A percentile compares a stretch with the other conserved stretches of the same genome.
phyloP scores from a whole-genome alignment of 2,888 invertebrate genomes.

The Volucella inflata region DNA sequence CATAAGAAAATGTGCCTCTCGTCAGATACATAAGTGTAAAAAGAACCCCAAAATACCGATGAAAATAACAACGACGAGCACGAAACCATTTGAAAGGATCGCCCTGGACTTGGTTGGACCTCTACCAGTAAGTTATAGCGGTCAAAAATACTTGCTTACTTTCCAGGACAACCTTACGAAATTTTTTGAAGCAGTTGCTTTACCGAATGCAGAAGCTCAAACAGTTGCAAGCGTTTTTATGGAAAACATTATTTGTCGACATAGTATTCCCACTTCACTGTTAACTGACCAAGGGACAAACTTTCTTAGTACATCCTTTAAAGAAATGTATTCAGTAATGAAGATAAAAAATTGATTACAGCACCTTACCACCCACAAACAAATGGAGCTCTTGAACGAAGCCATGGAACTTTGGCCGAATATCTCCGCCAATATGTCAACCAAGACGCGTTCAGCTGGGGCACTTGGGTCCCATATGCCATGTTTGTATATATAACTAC shows the following conservation, averaged over 20 bases:
- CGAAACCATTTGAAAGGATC: not conserved
- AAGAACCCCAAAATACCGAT: slow-evolving; percentile 27
- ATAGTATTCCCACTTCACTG: slow-evolving; percentile 16
- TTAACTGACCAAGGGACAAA: slow-evolving; percentile 46
- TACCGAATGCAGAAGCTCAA: slow-evolving; percentile 37
- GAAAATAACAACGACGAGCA: slow-evolving; percentile 5
- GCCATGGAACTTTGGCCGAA: slow-evolving; percentile 76
- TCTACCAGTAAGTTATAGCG: not conserved
- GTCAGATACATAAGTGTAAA: slow-evolving; percentile 3
- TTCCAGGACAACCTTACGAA: slow-evolving; percentile 53
- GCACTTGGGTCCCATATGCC: too few species aligned
- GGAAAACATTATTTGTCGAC: slow-evolving; percentile 19
- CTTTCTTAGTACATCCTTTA: slow-evolving; percentile 64
- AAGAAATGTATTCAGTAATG: slow-evolving; percentile 32
- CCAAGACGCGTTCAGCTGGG: slow-evolving; percentile 24
- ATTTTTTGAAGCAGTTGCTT: slow-evolving; percentile 18
- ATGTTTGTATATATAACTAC: too few species aligned
- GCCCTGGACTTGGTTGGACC: not conserved
- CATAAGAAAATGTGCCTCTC: slow-evolving; percentile 1
- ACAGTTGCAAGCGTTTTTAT: slow-evolving; percentile 34
- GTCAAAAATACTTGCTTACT: slow-evolving; percentile 37
- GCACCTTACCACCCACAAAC: slow-evolving; percentile 29
- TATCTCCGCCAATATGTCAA: slow-evolving; percentile 78
- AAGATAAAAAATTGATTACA: slow-evolving; percentile 4
- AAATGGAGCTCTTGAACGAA: slow-evolving; percentile 78